Evolutionary conservation across 2,888 invertebrate genomes (phyloP), one percentile per base, ranked within the genome.

Genomic region (Orthosia gothica): DNA sequence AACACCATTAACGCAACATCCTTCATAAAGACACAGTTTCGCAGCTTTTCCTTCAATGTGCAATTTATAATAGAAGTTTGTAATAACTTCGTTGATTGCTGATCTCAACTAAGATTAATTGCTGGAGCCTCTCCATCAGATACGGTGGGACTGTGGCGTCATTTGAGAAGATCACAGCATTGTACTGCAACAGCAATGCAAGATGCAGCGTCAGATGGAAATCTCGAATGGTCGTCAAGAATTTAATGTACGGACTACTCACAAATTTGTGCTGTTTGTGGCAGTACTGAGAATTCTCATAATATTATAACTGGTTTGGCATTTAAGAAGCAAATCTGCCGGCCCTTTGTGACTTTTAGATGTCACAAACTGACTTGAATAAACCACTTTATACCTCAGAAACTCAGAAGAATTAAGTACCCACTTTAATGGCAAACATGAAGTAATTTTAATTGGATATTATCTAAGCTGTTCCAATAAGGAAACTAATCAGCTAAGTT

Each of bases 81-180:
- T 70, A 74, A 79, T 83, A 81, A 70, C 77, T 55, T 59, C 16
- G 83, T 69, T 84, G 77, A 84, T 81, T 77, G 61, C 84, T 70
- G 84, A 82, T 82, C 55, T 68, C 57, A 58, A 52, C 70, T 18
- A 45, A 82, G 82, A 82, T 82, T 83, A 78, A 68, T 81, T 47
- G 74, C 52, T 79, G 54, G 61, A 77, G 65, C 64, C 76, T 83
- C 64, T 76, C 71, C 65, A 84, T 84, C 82, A 77, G 82, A 82
- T 82, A 82, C 13, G 64, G 70, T 84, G 84, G 18, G 81, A 84
- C 61, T 64, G 55, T 82, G 82, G 66, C 84, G 81, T 65, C 84
- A 82, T 74, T 76, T 59, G 58, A 63, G 70, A 80, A 65, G 75
- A 82, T 82, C 84, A 59, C 77, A 81, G 81, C 82, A 82, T 82